Evolutionary conservation across 1,140 invertebrate species (phyloP).

Genomic region (Hylaeus anthracinus): DNA sequence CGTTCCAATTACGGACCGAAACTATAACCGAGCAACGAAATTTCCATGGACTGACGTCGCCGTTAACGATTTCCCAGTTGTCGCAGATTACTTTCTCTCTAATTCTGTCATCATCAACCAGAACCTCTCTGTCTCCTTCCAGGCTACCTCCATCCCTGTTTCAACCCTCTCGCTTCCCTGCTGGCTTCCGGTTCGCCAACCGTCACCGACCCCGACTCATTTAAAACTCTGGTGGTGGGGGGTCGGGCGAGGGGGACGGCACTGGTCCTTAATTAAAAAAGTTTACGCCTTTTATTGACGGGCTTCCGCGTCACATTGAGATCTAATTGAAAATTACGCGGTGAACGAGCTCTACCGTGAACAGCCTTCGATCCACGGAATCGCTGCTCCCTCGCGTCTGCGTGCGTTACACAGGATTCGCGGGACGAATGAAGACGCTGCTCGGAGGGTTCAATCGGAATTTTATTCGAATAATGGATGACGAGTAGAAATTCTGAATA

Average conservation of each 20-base stretch:
- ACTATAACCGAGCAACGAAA: neutral
- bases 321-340: slow-evolving; percentile 66
- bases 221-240: slow-evolving; percentile 51
- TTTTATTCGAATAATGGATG: too few relatives aligned
- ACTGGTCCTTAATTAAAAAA: slow-evolving; percentile 65
- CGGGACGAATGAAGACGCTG: neutral
- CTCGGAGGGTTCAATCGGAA: too few relatives aligned
- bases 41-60: neutral
- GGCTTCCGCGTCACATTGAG: slow-evolving; percentile 50
- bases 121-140: neutral
- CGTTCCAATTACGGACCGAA: too few relatives aligned
- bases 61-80: slow-evolving; percentile 3
- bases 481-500: too few relatives aligned
- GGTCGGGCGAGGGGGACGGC: neutral
- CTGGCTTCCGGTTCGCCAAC: slow-evolving; percentile 38
- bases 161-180: neutral
- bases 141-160: neutral
- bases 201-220: slow-evolving; percentile 61
- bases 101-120: slow-evolving; percentile 8
- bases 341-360: slow-evolving; percentile 33
- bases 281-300: slow-evolving; percentile 63
- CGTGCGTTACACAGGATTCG: neutral
- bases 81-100: neutral
- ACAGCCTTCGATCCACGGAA: slow-evolving; percentile 28
- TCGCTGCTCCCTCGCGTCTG: neutral